Percentiles rank a stretch among this genome's conserved stretches.
These are phyloP conservation scores for Knipowitschia caucasica DNA, from an alignment of 2,797 vertebrate genomes.

Conservation along the genomic window DNA sequence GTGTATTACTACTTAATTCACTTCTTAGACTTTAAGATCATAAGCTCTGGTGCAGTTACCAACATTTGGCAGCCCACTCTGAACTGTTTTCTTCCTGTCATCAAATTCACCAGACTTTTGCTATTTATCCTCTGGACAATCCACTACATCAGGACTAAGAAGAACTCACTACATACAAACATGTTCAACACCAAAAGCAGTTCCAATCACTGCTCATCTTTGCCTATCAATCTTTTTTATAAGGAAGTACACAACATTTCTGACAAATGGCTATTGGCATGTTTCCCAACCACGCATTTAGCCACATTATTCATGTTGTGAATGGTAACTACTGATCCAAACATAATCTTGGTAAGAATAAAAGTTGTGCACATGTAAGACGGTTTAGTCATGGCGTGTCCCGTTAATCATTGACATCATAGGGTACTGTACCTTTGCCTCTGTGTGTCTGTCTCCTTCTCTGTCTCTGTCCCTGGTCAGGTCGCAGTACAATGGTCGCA, in stretches of 20 bases:
- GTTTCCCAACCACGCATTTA: neutral
- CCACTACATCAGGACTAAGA: slow-evolving; percentile 24
- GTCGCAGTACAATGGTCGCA: slow-evolving; percentile 43
- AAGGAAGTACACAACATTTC: neutral
- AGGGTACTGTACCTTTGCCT: slow-evolving; percentile 65
- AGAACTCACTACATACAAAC: slow-evolving; percentile 24
- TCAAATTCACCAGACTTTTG: slow-evolving; percentile 9
- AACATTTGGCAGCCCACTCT: slow-evolving; percentile 4
- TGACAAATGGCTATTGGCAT: neutral
- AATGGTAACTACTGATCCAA: slow-evolving; percentile 10
- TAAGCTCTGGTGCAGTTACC: neutral
- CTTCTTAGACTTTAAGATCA: neutral
- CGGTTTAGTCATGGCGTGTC: slow-evolving; percentile 1
- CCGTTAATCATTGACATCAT: slow-evolving; percentile 14
- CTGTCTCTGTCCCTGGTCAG: slow-evolving; percentile 53
- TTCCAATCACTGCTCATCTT: neutral
- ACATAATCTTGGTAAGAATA: slow-evolving; percentile 20
- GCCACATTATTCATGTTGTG: slow-evolving; percentile 20
- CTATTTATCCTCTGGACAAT: slow-evolving; percentile 19
- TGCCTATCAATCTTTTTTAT: neutral
- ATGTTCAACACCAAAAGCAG: neutral
- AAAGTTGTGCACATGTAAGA: slow-evolving; percentile 21
- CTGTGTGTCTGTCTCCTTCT: slow-evolving; percentile 35
- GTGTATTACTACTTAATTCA: neutral
- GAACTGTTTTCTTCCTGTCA: slow-evolving; percentile 10